Evolutionary conservation across 2,797 vertebrate genomes (phyloP), one percentile per base, ranked within the genome.

Genomic region (Pterois miles): DNA sequence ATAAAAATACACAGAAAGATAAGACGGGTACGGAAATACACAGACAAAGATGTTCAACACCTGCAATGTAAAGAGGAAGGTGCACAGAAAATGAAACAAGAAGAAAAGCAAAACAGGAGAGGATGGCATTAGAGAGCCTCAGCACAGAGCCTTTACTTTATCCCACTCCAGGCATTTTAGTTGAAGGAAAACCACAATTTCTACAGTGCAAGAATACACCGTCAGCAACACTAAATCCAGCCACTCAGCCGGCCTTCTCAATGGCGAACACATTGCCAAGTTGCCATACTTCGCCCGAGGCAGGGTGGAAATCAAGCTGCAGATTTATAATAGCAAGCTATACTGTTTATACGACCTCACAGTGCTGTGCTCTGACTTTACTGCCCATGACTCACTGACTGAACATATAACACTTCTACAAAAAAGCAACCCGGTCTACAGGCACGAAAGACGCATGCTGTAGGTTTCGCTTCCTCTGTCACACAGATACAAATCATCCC

Each of bases 321-420:
- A 90, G 86, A 93, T 93, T 93, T 93, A 92, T 91, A 93, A 89
- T 79, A 76, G 85, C 86, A 71, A 70, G 76, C 86, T 86, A 82
- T 84, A 69, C 86, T 90, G 82, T 93, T 92, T 90, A 92, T 93
- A 87, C 89, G 89, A 94, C 86, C 90, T 93, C 89, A 85, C 82
- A 63, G 80, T 9, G 54, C 81, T 76, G 80, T 40, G 62, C 80
- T 83, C 40, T 64, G 67, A 84, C 86, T 92, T 91, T 89, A 91
- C 87, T 67, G 80, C 76, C 82, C 69, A 46, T 88, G 90, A 92
- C 80, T 93, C 88, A 90, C 59, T 46, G 65, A 70, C 79, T 18
- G 67, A 87, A 89, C 87, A 82, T 85, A 91, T 86, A 86, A 90
- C 87, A 87, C 81, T 82, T 83, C 53, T 64, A 83, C 74, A 79